Percentiles rank a stretch among this genome's conserved stretches.
These are phyloP conservation scores for Meloidogyne exigua DNA, from an alignment of 1,140 invertebrate species.

Conservation along the genomic window DNA sequence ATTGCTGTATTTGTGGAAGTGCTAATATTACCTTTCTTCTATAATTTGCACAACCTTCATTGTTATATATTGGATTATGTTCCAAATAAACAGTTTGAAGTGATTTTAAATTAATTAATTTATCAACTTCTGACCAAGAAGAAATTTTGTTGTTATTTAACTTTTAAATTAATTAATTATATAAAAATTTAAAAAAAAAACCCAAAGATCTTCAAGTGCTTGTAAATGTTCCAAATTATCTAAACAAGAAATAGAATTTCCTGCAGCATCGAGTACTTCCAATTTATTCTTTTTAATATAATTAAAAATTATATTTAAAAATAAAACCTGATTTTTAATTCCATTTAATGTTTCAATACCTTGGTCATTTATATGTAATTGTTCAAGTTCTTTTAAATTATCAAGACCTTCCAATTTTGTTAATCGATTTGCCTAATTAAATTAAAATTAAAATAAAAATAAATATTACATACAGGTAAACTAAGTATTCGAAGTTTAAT, in stretches of 20 bases:
- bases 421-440: slow-evolving; percentile 77
- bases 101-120: slow-evolving; percentile 74
- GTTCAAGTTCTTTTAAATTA: slow-evolving; percentile 74
- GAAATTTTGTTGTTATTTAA: slow-evolving; percentile 86
- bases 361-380: slow-evolving; percentile 92
- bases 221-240: slow-evolving; percentile 66
- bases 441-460: neutral
- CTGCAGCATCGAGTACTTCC: slow-evolving; percentile 8
- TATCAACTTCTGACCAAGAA: slow-evolving; percentile 81
- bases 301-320: slow-evolving; percentile 4
- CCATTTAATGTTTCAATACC: slow-evolving; percentile 75
- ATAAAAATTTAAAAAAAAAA: slow-evolving; percentile 67
- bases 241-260: slow-evolving; percentile 24
- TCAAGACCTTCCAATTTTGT: slow-evolving; percentile 82
- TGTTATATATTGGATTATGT: slow-evolving; percentile 77
- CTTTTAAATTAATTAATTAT: slow-evolving; percentile 67
- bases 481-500: slow-evolving; percentile 78
- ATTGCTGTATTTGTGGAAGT: slow-evolving; percentile 81
- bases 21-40: slow-evolving; percentile 84
- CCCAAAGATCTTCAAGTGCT: slow-evolving; percentile 91
- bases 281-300: slow-evolving; percentile 17
- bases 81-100: slow-evolving; percentile 88
- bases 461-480: slow-evolving; percentile 71
- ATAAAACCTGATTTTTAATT: slow-evolving; percentile 65
- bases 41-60: slow-evolving; percentile 79